Conservation (phyloP, 2,888 invertebrate genomes). For the Cerastis rubricosa region DNA sequence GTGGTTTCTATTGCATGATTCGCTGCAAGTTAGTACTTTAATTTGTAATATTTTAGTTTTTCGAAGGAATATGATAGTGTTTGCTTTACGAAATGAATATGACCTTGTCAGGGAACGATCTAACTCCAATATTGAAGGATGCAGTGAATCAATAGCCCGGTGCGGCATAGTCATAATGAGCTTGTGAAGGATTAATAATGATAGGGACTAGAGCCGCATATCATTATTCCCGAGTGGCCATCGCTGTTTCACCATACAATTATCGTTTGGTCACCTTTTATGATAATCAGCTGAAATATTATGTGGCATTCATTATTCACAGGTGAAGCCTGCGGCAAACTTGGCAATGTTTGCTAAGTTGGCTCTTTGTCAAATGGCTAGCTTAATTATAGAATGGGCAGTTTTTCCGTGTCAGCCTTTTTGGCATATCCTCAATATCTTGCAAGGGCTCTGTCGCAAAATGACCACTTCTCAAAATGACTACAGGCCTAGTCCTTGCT, state of each 20-base stretch:
- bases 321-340: conserved; percentile 15
- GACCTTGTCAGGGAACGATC: background rate
- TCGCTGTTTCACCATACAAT: conserved; percentile 14
- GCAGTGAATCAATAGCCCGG: background rate
- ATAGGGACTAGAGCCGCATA: background rate
- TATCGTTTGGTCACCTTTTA: conserved; percentile 23
- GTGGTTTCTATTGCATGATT: conserved; percentile 16
- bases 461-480: no score
- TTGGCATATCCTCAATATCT: conserved; percentile 14
- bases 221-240: background rate
- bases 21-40: background rate
- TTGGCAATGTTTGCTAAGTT: background rate
- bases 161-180: background rate
- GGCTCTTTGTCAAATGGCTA: background rate
- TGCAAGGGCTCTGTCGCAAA: no score
- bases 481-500: conserved; percentile 28
- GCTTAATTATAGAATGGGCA: background rate
- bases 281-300: conserved; percentile 21
- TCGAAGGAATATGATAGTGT: background rate
- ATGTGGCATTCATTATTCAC: conserved; percentile 2
- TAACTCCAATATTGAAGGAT: background rate
- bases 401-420: background rate
- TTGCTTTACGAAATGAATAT: background rate
- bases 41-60: background rate
- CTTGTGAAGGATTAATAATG: background rate